phyloP scores from a whole-genome alignment of 2,797 vertebrate genomes.

The Pseudochaenichthys georgianus region DNA sequence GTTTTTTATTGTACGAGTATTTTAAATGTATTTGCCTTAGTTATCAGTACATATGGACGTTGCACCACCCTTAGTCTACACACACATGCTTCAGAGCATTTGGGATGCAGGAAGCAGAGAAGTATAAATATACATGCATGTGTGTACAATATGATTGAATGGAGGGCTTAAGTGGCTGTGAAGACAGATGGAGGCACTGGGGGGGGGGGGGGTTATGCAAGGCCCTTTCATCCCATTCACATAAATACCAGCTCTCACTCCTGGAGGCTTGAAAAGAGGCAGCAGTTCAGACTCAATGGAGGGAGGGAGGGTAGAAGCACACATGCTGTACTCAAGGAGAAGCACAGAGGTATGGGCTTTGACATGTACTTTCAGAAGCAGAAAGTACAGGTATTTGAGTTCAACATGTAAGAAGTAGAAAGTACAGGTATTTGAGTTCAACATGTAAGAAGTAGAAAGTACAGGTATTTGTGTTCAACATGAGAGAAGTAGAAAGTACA shows the following conservation, averaged over 20 bases:
- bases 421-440: too few species aligned
- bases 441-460: too few species aligned
- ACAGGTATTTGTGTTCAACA: too few species aligned
- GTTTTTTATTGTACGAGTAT: background rate
- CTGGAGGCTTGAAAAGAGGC: slow-evolving; percentile 27
- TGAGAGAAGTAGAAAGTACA: too few species aligned
- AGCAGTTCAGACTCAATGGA: background rate
- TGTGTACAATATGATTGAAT: background rate
- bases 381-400: too few species aligned
- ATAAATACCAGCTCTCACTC: slow-evolving; percentile 13
- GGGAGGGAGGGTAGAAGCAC: too few species aligned
- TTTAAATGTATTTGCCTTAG: background rate
- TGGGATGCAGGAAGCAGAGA: background rate
- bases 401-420: too few species aligned
- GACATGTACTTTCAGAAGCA: too few species aligned
- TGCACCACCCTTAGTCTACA: too few species aligned
- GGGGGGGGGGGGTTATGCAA: background rate
- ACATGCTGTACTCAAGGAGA: too few species aligned
- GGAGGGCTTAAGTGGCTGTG: background rate
- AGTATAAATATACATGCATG: background rate
- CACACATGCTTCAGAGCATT: background rate
- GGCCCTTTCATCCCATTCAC: slow-evolving; percentile 5
- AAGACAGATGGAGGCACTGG: background rate
- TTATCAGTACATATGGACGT: background rate
- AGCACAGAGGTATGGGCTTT: too few species aligned